phyloP scores from a whole-genome alignment of 2,113 vertebrate species.

The Oncorhynchus clarkii region DNA sequence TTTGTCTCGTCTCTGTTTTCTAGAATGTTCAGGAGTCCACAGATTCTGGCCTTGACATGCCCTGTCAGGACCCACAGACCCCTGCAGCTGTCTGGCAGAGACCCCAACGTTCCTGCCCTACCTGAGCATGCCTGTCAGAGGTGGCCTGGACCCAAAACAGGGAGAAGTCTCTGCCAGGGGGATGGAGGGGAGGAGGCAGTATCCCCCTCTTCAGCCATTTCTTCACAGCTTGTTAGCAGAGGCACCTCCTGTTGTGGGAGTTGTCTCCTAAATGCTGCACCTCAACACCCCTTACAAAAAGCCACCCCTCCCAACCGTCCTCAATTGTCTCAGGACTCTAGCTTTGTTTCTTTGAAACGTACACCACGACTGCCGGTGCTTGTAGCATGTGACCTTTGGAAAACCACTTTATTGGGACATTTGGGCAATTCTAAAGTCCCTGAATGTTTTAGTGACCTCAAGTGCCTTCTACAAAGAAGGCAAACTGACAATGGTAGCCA shows the following conservation, averaged over 20 bases:
- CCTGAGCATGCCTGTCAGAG: constrained; percentile 20
- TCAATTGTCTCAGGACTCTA: background rate
- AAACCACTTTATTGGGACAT: constrained; percentile 17
- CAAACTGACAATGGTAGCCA: constrained; percentile 3
- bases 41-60: constrained; percentile 43
- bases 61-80: constrained; percentile 34
- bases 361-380: background rate
- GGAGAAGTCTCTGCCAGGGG: constrained; percentile 5
- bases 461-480: constrained; percentile 28
- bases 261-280: background rate
- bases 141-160: background rate
- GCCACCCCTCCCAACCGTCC: constrained; percentile 6
- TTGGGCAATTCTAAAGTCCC: background rate
- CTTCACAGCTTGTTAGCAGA: background rate
- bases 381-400: background rate
- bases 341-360: background rate
- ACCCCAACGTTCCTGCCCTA: constrained; percentile 22
- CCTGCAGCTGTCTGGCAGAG: constrained; percentile 31
- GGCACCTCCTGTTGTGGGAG: constrained; percentile 1
- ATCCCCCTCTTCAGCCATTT: background rate
- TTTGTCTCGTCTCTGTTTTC: background rate
- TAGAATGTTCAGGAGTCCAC: constrained; percentile 67
- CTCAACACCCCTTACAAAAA: constrained; percentile 21
- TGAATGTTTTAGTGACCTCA: constrained; percentile 28
- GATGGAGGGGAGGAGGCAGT: background rate